Evolutionary conservation across 2,888 invertebrate genomes (phyloP).

Genomic region (Apodemia zela): DNA sequence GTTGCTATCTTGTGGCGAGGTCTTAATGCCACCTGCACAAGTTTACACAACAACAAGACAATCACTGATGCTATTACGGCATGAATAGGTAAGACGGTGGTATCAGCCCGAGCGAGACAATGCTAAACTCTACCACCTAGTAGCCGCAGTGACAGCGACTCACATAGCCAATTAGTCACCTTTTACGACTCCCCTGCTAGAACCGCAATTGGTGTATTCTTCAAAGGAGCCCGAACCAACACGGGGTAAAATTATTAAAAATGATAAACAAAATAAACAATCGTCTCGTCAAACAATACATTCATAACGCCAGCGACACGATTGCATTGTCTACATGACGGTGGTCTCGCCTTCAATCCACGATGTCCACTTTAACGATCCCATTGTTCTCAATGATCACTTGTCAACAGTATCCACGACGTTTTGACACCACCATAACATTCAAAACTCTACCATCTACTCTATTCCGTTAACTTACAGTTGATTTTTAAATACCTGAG

Average conservation of each 20-base stretch:
- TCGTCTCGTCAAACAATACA: constrained; percentile 30
- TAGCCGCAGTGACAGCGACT: no score
- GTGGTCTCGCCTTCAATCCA: constrained; percentile 69
- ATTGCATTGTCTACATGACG: constrained; percentile 48
- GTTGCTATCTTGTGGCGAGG: no score
- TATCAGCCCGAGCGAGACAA: no score
- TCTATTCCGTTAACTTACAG: constrained; percentile 39
- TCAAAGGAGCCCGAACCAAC: no score
- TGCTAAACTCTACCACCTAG: no score
- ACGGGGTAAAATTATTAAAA: background rate
- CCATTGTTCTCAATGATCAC: constrained; percentile 71
- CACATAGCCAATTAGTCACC: no score
- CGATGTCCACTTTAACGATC: constrained; percentile 69
- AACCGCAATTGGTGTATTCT: no score
- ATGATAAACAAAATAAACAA: constrained; percentile 17
- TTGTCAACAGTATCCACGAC: constrained; percentile 60
- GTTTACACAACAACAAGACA: no score
- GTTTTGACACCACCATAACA: constrained; percentile 30
- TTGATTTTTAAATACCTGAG: constrained; percentile 32
- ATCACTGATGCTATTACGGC: no score
- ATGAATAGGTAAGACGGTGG: no score
- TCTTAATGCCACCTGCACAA: no score
- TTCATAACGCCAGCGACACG: constrained; percentile 41
- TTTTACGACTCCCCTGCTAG: no score
- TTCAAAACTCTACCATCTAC: constrained; percentile 23